Evolutionary conservation across 2,888 invertebrate genomes (phyloP), one percentile per base, ranked within the genome.

Genomic region (Melieria omissa): DNA sequence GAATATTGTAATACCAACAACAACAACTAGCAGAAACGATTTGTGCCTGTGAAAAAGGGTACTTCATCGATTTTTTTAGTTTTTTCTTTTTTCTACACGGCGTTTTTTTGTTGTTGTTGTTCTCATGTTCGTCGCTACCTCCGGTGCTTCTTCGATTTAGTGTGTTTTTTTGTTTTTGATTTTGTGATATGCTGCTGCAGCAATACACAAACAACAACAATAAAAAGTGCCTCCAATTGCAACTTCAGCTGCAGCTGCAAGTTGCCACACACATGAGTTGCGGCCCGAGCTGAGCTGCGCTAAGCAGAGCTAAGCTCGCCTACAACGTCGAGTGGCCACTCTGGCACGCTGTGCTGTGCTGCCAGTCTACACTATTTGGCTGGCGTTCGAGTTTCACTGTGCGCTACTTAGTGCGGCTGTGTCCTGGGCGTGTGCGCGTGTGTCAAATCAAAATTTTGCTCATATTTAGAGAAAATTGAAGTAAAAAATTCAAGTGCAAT

Each of bases 71-170:
- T 81, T 80, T 80, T 80, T 29, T 80, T 29, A 29, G 29, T 80
- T 75, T 77, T 81, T 79, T 82, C 79, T 82, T 82, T 81, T 82
- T 79, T 80, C 80, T 81, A 78, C 77, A 81, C 77, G 70, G 82
- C 78, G 80, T 71, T 66, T 67, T 67, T 75, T 70, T 71, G 73
- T 71, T 64, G 72, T 65, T 57, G 71, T 75, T 65, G 70, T 75
- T 71, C 64, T 29, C 29, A n/a, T 47, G 12, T 64, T 52, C 52
- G 52, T 52, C 52, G 52, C 14, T 29, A 29, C 47, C 41, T 47
- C 45, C 9, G 16, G 4, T 64, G 16, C 16, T 42, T 62, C 44
- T 52, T 52, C 9, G 12, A 14, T 52, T 52, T 61, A 14, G 66
- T 66, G 66, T 66, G 44, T 42, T 42, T 29, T 47, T 10, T 42